Percentiles rank a stretch among this genome's conserved stretches.
These are phyloP conservation scores for Acanthosepion pharaonis DNA, from an alignment of 2,888 invertebrate genomes.

Conservation along the genomic window DNA sequence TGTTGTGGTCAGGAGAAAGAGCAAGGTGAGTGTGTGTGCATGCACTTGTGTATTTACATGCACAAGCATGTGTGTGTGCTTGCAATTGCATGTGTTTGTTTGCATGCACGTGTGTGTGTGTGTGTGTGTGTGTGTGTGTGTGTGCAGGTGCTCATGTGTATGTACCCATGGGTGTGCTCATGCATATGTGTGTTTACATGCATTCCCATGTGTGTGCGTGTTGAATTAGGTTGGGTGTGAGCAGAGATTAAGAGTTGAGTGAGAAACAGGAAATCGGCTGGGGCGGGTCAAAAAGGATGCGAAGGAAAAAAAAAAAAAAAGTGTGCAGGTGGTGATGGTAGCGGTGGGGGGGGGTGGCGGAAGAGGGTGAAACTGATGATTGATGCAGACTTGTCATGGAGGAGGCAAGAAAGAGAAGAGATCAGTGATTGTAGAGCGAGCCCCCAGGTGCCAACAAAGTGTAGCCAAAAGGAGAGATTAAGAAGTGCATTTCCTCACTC, in stretches of 20 bases:
- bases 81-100: no score
- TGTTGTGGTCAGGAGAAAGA: background rate
- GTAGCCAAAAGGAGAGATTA: slow-evolving; percentile 21
- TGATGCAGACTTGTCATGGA: slow-evolving; percentile 22
- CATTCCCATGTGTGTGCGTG: background rate
- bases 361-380: background rate
- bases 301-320: no score
- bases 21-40: background rate
- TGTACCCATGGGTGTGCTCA: no score
- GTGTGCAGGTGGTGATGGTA: no score
- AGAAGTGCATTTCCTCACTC: background rate
- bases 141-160: no score
- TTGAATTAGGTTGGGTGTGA: background rate
- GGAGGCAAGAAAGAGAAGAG: background rate
- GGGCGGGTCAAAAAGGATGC: background rate
- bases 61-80: no score
- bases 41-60: no score
- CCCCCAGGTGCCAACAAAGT: slow-evolving; percentile 2
- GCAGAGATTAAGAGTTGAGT: slow-evolving; percentile 20
- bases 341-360: background rate
- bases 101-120: no score
- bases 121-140: no score
- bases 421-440: background rate
- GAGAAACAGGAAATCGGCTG: background rate
- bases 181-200: background rate